phyloP scores from a whole-genome alignment of 2,113 vertebrate species.

The Pituophis catenifer region DNA sequence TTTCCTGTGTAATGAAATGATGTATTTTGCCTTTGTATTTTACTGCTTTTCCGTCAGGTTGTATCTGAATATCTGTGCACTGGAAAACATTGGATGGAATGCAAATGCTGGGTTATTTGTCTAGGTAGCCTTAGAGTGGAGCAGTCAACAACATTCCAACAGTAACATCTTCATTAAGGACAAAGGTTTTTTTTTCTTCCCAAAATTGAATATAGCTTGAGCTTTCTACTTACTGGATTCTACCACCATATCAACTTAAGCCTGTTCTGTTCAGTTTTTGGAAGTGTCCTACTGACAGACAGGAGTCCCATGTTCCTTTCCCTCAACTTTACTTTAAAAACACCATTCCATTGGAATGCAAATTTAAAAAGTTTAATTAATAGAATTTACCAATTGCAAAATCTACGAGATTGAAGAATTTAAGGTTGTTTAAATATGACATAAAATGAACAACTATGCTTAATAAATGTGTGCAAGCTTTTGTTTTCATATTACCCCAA shows the following conservation, averaged over 20 bases:
- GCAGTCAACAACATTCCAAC: not conserved
- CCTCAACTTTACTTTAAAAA: not conserved
- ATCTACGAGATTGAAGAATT: not conserved
- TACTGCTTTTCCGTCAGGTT: not conserved
- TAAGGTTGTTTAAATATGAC: not conserved
- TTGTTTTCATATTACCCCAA: not conserved
- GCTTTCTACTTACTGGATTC: not conserved
- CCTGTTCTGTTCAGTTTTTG: not conserved
- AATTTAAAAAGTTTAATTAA: not conserved
- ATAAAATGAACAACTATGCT: not conserved
- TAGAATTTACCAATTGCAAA: not conserved
- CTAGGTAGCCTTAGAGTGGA: not conserved
- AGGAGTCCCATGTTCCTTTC: not conserved
- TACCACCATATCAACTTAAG: not conserved
- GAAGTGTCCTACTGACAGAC: not conserved
- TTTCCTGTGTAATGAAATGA: not conserved
- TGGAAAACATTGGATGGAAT: not conserved
- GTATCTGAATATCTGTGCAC: not conserved
- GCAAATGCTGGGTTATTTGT: not conserved
- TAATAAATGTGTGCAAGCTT: not conserved
- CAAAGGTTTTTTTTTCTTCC: not conserved
- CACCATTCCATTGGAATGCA: not conserved
- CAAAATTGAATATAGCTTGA: not conserved
- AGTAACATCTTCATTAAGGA: not conserved
- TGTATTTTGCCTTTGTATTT: not conserved